phyloP scores from a whole-genome alignment of 2,888 invertebrate species.

The Liopterus haemorrhoidalis region DNA sequence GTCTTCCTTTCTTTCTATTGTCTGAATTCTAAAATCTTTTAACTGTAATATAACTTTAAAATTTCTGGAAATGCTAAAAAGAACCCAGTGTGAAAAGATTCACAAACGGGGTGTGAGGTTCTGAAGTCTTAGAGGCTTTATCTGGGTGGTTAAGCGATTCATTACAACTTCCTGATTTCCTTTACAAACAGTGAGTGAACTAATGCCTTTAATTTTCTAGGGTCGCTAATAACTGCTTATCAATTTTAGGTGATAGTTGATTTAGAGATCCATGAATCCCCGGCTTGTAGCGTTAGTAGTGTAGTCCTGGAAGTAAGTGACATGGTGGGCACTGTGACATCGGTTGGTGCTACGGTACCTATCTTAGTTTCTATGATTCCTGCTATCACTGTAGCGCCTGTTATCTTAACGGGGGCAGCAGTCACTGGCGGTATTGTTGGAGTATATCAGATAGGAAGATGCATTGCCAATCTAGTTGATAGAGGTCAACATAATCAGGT shows the following conservation, averaged over 20 bases:
- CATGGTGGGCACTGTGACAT: constrained; percentile 18
- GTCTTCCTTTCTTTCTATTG: too few species aligned
- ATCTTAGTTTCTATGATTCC: constrained; percentile 16
- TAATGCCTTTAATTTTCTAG: too few species aligned
- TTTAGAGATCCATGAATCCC: constrained; percentile 9
- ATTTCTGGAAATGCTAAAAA: too few species aligned
- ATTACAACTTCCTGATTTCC: too few species aligned
- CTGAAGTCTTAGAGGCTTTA: too few species aligned
- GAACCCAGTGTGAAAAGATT: too few species aligned
- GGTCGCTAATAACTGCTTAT: too few species aligned
- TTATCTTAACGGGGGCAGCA: constrained; percentile 15
- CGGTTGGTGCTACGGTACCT: constrained; percentile 13
- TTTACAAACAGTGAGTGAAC: too few species aligned
- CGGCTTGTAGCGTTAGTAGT: constrained; percentile 12
- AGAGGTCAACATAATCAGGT: constrained; percentile 23
- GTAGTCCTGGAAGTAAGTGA: constrained; percentile 14
- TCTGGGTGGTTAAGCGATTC: too few species aligned
- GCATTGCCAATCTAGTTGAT: constrained; percentile 15
- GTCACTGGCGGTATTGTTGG: constrained; percentile 17
- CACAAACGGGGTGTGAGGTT: too few species aligned
- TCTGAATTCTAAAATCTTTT: too few species aligned
- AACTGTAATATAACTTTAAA: too few species aligned
- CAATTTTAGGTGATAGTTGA: constrained; percentile 3
- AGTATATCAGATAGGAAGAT: constrained; percentile 21
- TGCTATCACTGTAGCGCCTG: constrained; percentile 17